Percentiles rank a stretch among this genome's conserved stretches.
Evolutionary conservation across 2,113 vertebrate genomes (phyloP).

Genomic region (Alosa alosa): DNA sequence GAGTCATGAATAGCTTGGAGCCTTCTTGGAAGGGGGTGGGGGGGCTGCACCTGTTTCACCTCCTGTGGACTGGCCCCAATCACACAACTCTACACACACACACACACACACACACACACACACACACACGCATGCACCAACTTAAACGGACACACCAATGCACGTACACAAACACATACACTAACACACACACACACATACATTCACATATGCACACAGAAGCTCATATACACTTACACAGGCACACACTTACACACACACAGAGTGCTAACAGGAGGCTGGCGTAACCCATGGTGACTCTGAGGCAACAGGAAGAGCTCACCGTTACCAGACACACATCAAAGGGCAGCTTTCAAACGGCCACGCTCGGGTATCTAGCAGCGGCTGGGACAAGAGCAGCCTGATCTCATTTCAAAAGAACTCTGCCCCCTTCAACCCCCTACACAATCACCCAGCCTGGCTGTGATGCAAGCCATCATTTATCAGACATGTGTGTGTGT

Average conservation of each 20-base stretch:
- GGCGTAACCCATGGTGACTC: neutral
- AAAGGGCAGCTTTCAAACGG: too few species aligned
- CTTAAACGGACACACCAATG: neutral
- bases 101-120: neutral
- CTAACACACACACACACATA: neutral
- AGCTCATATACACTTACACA: neutral
- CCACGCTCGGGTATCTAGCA: neutral
- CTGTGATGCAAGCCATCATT: constrained; percentile 7
- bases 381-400: neutral
- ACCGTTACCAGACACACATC: too few species aligned
- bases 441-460: neutral
- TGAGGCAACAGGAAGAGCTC: too few species aligned
- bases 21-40: neutral
- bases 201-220: neutral
- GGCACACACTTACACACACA: neutral
- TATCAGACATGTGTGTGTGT: neutral
- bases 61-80: neutral
- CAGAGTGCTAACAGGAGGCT: neutral
- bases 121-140: neutral
- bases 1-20: constrained; percentile 2
- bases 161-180: neutral
- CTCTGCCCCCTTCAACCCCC: neutral
- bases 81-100: neutral
- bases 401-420: constrained; percentile 13
- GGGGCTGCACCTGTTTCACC: neutral